Evolutionary conservation across 2,113 vertebrate species (phyloP), one percentile per base, ranked within the genome.

Genomic region (Rallus limicola): DNA sequence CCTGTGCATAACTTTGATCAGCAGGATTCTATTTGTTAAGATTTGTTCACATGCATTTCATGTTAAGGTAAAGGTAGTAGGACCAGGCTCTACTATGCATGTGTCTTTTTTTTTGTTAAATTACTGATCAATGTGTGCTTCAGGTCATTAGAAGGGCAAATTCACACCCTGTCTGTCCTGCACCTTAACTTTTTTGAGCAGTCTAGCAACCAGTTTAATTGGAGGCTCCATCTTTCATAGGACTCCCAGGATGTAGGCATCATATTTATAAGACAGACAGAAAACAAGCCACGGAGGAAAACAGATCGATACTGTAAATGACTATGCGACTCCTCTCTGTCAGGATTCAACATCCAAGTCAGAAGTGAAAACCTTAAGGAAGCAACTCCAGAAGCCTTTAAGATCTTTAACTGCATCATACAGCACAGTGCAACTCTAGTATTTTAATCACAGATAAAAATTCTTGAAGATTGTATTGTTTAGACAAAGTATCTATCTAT

Each of bases 341-440:
- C 26, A 94, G 75, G 56, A 67, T 86, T 93, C 80, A 94, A 26
- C 38, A 77, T 81, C 68, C 81, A 97, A 91, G 90, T 53, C 88
- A 68, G 67, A 92, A 55, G 16, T 85, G 78, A 75, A 86, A 67
- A 87, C 63, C 79, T 97, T 94, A 92, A 59, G 65, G 11, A 95
- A 96, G 67, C 82, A 90, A 68, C 25, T 72, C 75, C 81, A 95
- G 93, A 91, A 96, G 68, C 63, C 82, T 80, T 95, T 97, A 89
- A 93, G 94, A 86, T 24, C 55, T 94, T 96, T 86, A 96, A 94
- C 78, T 89, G 82, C 74, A 96, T 74, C 83, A 77, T 77, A 68
- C 36, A 79, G 50, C 70, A 82, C 56, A 84, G 58, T 55, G 76
- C 72, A 97, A 84, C 93, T 92, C 82, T 92, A 25, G 18, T 53